Conservation (phyloP, 2,113 vertebrate species). For the Embiotoca jacksoni region DNA sequence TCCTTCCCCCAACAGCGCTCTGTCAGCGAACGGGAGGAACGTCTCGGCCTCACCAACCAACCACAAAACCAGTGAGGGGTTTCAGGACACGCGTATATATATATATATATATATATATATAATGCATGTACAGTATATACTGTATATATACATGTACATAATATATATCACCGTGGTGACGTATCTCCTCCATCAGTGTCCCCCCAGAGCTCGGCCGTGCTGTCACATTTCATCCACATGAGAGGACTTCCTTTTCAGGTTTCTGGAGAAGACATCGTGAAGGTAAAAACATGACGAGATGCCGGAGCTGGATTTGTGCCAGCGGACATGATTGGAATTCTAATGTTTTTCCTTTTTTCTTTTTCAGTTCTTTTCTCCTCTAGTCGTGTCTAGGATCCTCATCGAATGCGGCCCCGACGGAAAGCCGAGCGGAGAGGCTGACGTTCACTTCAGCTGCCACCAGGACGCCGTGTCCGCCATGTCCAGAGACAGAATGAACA, state of each 20-base stretch:
- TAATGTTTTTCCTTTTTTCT: not conserved
- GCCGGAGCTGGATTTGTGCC: not conserved
- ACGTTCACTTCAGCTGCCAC: constrained; percentile 87
- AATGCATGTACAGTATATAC: too few species aligned
- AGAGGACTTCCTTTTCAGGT: constrained; percentile 89
- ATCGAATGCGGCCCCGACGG: constrained; percentile 88
- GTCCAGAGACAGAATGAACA: constrained; percentile 88
- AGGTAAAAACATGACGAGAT: constrained; percentile 74
- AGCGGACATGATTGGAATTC: fast-evolving
- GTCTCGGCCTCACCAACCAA: not conserved
- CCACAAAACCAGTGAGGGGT: constrained; percentile 34
- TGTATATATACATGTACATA: not conserved
- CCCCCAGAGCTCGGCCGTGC: not conserved
- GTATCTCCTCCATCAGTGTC: constrained; percentile 4
- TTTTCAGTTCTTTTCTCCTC: constrained; percentile 91
- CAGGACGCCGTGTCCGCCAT: constrained; percentile 87
- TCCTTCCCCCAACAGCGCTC: not conserved
- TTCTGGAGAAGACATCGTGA: constrained; percentile 88
- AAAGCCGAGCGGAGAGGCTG: constrained; percentile 85
- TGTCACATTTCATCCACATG: constrained; percentile 85
- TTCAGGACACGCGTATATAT: not conserved
- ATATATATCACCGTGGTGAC: too few species aligned
- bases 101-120: too few species aligned
- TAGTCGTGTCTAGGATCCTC: constrained; percentile 86
- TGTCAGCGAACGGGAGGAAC: not conserved